Evolutionary conservation across 1,140 invertebrate species (phyloP), one percentile per base, ranked within the genome.

Genomic region (Lordiphosa collinella): DNA sequence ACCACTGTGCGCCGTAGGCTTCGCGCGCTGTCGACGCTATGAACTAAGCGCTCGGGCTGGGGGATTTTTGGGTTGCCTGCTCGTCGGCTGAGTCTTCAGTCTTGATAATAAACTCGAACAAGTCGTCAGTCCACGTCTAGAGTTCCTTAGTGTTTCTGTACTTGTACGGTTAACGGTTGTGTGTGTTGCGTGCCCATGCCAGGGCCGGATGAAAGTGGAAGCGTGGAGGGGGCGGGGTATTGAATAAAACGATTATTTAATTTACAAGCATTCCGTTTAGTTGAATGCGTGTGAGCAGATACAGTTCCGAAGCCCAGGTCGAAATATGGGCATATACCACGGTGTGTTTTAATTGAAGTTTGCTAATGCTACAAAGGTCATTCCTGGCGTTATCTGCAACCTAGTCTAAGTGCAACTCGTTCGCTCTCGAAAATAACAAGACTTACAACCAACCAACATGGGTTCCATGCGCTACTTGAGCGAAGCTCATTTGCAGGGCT

Each of bases 401-500:
- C 48, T 12, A 22, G 25, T 29, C 25, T 29, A 8, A 29, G 25
- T 29, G 25, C 25, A 29, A 29, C 25, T 8, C 25, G 8, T 29
- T 29, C 25, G 7, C 55, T 10, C 47, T 69, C 66, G 7, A 48
- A 41, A 37, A 35, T 5, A 49, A 31, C 31, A 58, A 58, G 12
- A 36, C 49, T 29, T 8, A 29, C 25, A 7, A 8, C 5, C 25
- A 29, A 29, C 36, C 49, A 80, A 70, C 65, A 82, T 82, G 80
- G 44, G 63, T 50, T 90, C 91, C 71, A 86, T 88, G 31, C 85
- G 92, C 62, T 96, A 96, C 89, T 90, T 96, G 57, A 91, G 91
- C 29, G 91, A 92, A 38, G 92, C 95, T 67, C 93, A 95, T 86
- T 91, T 96, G 57, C 89, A 91, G 71, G 95, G 95, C 55, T 96